Conservation (phyloP, 1,140 invertebrate species). For the Drosophila obscura region DNA sequence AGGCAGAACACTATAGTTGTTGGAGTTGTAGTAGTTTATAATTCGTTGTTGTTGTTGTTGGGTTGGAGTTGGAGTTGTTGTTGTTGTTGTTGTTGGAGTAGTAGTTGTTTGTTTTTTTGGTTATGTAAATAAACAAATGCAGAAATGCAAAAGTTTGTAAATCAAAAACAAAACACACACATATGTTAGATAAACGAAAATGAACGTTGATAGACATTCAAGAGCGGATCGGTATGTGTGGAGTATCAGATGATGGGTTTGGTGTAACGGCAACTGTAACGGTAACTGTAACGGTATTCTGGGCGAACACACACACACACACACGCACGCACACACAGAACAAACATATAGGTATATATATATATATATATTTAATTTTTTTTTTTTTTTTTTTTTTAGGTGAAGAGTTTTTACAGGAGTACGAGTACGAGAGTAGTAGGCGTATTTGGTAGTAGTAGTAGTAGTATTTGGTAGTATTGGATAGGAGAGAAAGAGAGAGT, state of each 20-base stretch:
- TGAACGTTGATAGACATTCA: slow-evolving; percentile 76
- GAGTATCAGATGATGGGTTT: slow-evolving; percentile 71
- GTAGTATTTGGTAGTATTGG: slow-evolving; percentile 50
- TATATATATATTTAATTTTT: slow-evolving; percentile 1
- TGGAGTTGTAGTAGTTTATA: slow-evolving; percentile 3
- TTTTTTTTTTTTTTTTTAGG: not conserved
- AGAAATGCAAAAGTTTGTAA: slow-evolving; percentile 81
- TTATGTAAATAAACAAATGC: slow-evolving; percentile 83
- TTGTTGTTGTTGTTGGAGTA: slow-evolving; percentile 25
- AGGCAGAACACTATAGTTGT: slow-evolving; percentile 74
- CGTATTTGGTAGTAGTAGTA: slow-evolving; percentile 54
- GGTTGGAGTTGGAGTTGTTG: slow-evolving; percentile 13
- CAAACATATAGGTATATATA: slow-evolving; percentile 5
- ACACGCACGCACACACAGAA: slow-evolving; percentile 43
- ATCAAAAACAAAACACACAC: slow-evolving; percentile 82
- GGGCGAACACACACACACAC: slow-evolving; percentile 36
- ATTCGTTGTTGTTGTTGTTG: slow-evolving; percentile 10
- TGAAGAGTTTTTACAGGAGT: too few relatives aligned
- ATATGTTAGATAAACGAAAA: slow-evolving; percentile 78
- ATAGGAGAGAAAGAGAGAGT: slow-evolving; percentile 75
- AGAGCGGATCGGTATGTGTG: slow-evolving; percentile 75
- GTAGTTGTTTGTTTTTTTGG: slow-evolving; percentile 45
- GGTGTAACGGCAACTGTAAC: slow-evolving; percentile 70
- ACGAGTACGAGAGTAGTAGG: slow-evolving; percentile 7
- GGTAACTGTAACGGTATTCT: slow-evolving; percentile 57